Conservation (phyloP, 30 jellyfish, hydroid and myxozoan species). For the Cassiopea andromeda region DNA sequence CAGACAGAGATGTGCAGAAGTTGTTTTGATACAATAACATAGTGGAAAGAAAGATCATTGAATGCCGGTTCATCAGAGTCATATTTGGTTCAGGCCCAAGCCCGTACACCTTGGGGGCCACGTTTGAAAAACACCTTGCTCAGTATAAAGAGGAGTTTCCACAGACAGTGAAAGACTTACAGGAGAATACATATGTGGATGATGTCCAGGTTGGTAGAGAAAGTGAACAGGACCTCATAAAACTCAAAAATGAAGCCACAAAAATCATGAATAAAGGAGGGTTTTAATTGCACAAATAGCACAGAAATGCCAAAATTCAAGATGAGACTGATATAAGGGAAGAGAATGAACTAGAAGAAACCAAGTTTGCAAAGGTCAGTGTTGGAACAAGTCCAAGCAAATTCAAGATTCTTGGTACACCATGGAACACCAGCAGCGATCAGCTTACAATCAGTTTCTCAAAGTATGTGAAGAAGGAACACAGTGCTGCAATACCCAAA, state of each 20-base stretch:
- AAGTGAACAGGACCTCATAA: slow-evolving; percentile 32
- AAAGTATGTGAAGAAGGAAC: slow-evolving; percentile 19
- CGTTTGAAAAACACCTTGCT: slow-evolving; percentile 51
- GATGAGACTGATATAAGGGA: background rate
- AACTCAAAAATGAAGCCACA: slow-evolving; percentile 70
- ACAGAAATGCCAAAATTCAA: slow-evolving; percentile 30
- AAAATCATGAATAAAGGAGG: slow-evolving; percentile 50
- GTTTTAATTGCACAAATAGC: slow-evolving; percentile 74
- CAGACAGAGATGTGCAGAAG: slow-evolving; percentile 79
- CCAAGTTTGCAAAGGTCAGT: slow-evolving; percentile 15
- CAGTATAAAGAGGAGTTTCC: slow-evolving; percentile 12
- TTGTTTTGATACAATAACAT: slow-evolving; percentile 66
- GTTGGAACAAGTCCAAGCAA: slow-evolving; percentile 26
- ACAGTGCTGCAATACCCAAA: slow-evolving; percentile 56
- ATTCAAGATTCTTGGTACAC: slow-evolving; percentile 67
- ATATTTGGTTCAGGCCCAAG: too few species aligned
- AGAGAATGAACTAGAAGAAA: background rate
- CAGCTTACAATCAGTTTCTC: slow-evolving; percentile 40
- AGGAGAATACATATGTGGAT: slow-evolving; percentile 15
- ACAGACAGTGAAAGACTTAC: slow-evolving; percentile 9
- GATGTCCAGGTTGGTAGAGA: background rate
- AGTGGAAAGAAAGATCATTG: slow-evolving; percentile 39
- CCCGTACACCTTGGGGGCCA: slow-evolving; percentile 53
- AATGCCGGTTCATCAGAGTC: slow-evolving; percentile 59
- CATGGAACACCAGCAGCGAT: slow-evolving; percentile 79